Percentiles rank a stretch among this genome's conserved stretches.
Conservation (phyloP, 2,888 invertebrate species). For the Cyaniris semiargus region DNA sequence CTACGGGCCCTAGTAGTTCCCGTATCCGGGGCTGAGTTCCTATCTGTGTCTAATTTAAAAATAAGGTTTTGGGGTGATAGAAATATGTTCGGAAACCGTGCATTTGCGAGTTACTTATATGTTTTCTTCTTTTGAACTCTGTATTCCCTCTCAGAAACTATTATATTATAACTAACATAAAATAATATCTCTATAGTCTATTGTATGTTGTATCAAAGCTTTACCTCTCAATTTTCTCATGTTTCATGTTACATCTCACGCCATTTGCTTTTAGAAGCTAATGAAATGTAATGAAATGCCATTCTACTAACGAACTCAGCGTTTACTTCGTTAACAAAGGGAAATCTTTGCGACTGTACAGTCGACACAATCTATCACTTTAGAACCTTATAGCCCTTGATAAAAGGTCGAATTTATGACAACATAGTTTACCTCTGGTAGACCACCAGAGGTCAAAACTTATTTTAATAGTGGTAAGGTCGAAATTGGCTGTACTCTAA, state of each 20-base stretch:
- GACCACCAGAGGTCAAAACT: background rate
- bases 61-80: too few species aligned
- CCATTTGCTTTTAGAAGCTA: conserved; percentile 25
- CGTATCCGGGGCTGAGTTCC: too few species aligned
- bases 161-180: too few species aligned
- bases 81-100: too few species aligned
- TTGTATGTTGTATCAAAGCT: background rate
- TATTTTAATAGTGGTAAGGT: background rate
- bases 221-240: background rate
- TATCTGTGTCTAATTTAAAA: too few species aligned
- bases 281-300: conserved; percentile 6
- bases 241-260: background rate
- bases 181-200: background rate
- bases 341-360: background rate
- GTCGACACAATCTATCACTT: background rate
- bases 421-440: too few species aligned
- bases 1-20: too few species aligned
- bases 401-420: background rate
- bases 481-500: background rate
- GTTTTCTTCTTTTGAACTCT: too few species aligned
- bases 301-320: background rate
- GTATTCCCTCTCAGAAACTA: too few species aligned
- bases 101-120: too few species aligned
- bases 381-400: background rate
- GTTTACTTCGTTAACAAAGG: background rate